A percentile compares a stretch with the other conserved stretches of the same genome.
Evolutionary conservation across 2,113 vertebrate species (phyloP).

Genomic region (Crotalus horridus): DNA sequence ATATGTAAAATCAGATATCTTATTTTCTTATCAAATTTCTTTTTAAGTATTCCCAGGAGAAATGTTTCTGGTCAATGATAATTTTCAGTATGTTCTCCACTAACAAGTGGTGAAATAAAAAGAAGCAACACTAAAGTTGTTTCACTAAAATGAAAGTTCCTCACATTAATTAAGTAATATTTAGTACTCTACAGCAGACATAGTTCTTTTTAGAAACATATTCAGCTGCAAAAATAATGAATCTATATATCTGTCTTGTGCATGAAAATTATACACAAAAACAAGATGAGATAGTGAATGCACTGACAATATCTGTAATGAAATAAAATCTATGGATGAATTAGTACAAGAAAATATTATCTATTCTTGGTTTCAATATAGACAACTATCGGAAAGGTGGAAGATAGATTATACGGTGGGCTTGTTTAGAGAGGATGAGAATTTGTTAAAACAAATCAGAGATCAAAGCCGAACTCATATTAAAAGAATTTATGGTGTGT

Average conservation of each 20-base stretch:
- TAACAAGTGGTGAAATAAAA: background rate
- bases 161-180: background rate
- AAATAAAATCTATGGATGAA: background rate
- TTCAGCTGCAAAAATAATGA: slow-evolving; percentile 9
- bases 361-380: no score
- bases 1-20: no score
- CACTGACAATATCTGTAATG: background rate
- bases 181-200: background rate
- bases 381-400: no score
- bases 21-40: no score
- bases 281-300: background rate
- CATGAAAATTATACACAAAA: background rate
- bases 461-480: no score
- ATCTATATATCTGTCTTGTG: background rate
- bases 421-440: no score
- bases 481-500: no score
- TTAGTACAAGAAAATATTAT: no score
- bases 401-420: no score
- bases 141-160: background rate
- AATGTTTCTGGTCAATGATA: background rate
- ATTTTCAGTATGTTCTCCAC: background rate
- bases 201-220: background rate
- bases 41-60: no score
- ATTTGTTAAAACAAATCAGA: no score
- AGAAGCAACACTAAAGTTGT: background rate